Evolutionary conservation across 2,113 vertebrate genomes (phyloP).

Genomic region (Takifugu bimaculatus): DNA sequence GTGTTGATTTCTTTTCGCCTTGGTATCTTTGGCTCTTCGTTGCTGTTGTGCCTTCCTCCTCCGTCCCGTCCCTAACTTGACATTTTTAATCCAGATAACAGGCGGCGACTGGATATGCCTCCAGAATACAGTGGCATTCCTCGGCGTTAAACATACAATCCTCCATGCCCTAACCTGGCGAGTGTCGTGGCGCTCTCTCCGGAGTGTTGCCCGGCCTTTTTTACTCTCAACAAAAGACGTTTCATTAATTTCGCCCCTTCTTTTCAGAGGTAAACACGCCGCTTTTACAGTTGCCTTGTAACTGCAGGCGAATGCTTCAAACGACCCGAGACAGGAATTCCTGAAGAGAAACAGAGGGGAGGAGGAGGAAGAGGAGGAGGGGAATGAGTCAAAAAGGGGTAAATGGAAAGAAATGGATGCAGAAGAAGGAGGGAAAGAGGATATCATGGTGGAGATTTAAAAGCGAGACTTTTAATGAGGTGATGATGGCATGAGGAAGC

Average conservation of each 20-base stretch:
- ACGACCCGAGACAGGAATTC: slow-evolving; percentile 33
- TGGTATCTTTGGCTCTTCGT: background rate
- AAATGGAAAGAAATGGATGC: background rate
- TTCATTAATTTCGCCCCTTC: slow-evolving; percentile 50
- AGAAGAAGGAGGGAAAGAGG: background rate
- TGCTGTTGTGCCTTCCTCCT: background rate
- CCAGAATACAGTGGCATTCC: slow-evolving; percentile 48
- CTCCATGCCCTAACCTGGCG: slow-evolving; percentile 34
- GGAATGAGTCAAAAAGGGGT: background rate
- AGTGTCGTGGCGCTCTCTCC: slow-evolving; percentile 15
- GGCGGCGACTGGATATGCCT: slow-evolving; percentile 37
- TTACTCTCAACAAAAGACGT: slow-evolving; percentile 51
- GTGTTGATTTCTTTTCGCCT: background rate
- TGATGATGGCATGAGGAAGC: background rate
- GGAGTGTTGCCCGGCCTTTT: slow-evolving; percentile 14
- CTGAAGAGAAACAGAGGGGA: slow-evolving; percentile 12
- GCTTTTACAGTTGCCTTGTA: slow-evolving; percentile 43
- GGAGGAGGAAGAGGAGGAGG: slow-evolving; percentile 5
- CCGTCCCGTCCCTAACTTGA: slow-evolving; percentile 1
- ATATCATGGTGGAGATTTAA: background rate
- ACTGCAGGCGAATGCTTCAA: slow-evolving; percentile 25
- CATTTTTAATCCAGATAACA: slow-evolving; percentile 11
- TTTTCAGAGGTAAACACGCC: slow-evolving; percentile 34
- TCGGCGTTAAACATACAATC: slow-evolving; percentile 24
- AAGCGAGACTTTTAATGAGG: too few species aligned